These are phyloP conservation scores for Lasius platythorax DNA, from an alignment of 2,888 invertebrate genomes.

Conservation along the genomic window DNA sequence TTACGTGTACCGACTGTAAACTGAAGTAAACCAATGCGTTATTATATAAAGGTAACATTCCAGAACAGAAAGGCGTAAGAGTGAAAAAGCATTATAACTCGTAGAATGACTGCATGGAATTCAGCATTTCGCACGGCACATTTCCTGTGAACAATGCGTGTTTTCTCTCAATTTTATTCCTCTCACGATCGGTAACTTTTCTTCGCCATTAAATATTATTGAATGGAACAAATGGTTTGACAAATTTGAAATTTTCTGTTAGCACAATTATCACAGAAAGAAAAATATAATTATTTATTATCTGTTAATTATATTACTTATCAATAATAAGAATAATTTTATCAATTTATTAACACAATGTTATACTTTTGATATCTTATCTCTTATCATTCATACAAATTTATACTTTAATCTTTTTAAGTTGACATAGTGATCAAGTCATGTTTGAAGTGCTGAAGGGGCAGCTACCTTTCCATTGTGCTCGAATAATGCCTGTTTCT, in stretches of 20 bases:
- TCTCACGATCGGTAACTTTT: neutral
- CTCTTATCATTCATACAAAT: neutral
- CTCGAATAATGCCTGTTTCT: conserved; percentile 59
- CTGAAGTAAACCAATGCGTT: neutral
- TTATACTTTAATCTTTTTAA: conserved; percentile 19
- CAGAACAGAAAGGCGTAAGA: conserved; percentile 22
- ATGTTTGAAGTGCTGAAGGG: neutral
- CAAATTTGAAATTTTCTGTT: neutral
- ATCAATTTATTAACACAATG: neutral
- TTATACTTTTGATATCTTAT: neutral
- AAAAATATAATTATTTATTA: neutral
- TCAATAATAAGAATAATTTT: neutral
- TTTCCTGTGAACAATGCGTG: conserved; percentile 24
- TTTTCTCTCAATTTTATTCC: conserved; percentile 9
- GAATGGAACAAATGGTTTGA: neutral
- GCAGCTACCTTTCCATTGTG: neutral
- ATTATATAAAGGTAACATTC: conserved; percentile 23
- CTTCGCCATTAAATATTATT: conserved; percentile 6
- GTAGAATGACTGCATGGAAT: conserved; percentile 17
- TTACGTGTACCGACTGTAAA: neutral
- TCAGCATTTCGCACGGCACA: conserved; percentile 37
- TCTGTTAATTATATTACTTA: neutral
- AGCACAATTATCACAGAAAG: neutral
- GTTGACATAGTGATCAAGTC: neutral
- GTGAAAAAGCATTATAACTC: conserved; percentile 29